Base-by-base conservation (phyloP, 2,888 invertebrate species). In the Diarsia dahlii region DNA sequence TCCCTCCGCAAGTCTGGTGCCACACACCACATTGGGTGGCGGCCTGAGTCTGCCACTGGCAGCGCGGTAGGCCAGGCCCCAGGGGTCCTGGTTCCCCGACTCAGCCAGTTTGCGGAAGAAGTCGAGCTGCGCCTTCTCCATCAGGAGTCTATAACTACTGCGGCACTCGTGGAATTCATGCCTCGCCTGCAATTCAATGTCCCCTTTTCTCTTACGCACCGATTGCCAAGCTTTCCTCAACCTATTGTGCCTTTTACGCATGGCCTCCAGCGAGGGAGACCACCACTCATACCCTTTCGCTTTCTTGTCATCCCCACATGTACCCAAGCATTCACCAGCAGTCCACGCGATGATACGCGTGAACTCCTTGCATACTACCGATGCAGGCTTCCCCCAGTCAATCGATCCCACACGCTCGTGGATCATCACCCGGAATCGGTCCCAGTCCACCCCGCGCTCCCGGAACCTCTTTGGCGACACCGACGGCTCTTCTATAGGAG, bases 51-150 rank as follows among this genome's bases (percentile, higher is more conserved):
- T 65, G 1, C 88, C 88, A 10, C 79, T 78, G 0, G 88, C 88
- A 0, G 63, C 81, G 0, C 87, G 65, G 9, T 89, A 90, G 0
- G 89, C 89, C 2, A 86, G 34, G 2, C 82, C 87, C 85, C 87
- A 88, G 0, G 85, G 84, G 58, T 88, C 85, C 0, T 34, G 23
- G 48, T 81, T 81, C 0, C 58, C 79, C 0, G 74, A 48, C 0
- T 74, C 64, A 0, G 80, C 77, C 0, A 75, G 12, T 9, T 23
- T 10, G 2, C 64, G 45, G 23, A 71, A 71, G 18, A 54, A 69
- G 1, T 69, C 71, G 8, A 73, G 58, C 45, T 78, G 68, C 58
- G 76, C 76, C 70, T 56, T 34, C 71, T 65, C 54, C 81, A 83
- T 83, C 50, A 50, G 4, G 9, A 23, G 0, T 65, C 68, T 60